Evolutionary conservation across 2,888 invertebrate species (phyloP), one percentile per base, ranked within the genome.

Genomic region (Hemaris fuciformis): DNA sequence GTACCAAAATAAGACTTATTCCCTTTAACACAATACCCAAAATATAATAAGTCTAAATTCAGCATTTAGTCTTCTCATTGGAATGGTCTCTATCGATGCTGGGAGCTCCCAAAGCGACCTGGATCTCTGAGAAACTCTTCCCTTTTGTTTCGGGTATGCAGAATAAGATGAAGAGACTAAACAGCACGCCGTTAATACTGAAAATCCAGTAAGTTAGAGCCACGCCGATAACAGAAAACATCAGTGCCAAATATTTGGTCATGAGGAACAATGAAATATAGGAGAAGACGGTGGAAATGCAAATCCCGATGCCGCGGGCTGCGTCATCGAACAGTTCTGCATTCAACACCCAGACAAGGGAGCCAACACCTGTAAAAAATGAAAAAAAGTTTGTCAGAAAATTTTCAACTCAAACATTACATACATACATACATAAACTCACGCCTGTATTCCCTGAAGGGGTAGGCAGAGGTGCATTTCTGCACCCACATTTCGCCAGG

Each of bases 71-170:
- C 18, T 18, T 31, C 5, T 53, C 27, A 4, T 53, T 31, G 10
- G 25, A 8, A n/a, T 2, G 4, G 18, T 20, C 18, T 3, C 15
- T 53, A 27, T 31, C 58, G 60, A 63, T 15, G 3, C n/a, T 38
- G 13, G 13, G 10, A 65, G 70, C 15, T 3, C 81, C 76, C 43
- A 87, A 72, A 31, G 71, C 69, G 18, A 60, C 61, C 62, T 90
- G 89, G 10, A 90, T 89, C 60, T 89, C 88, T 0, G 69, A 68
- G 48, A 89, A 83, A 1, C 77, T 79, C 43, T 84, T 89, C 0
- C 88, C 88, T 25, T 88, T 89, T 1, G 89, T 90, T 60, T 90
- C 90, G 0, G 90, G 90, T 3, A 90, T 63, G 57, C 74, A 77
- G 15, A 80, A 69, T 15, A 74, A 20, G 1, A 84, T 69, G 53